Percentiles rank a stretch among this genome's conserved stretches.
phyloP scores from a whole-genome alignment of 2,888 invertebrate genomes.

The Drosophila affinis region DNA sequence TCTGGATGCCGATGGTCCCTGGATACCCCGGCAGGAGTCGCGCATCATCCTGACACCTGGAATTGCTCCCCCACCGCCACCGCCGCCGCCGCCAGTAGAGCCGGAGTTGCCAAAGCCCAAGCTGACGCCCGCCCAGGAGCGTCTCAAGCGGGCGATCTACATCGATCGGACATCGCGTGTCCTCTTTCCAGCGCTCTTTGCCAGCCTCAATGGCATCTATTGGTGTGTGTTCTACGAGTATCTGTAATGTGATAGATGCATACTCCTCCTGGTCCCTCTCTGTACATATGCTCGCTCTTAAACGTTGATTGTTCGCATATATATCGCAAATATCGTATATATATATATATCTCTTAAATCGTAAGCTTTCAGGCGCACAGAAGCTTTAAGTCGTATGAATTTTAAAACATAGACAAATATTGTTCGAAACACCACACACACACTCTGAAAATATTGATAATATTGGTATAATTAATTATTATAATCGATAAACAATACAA shows the following conservation, averaged over 20 bases:
- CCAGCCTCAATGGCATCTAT: conserved; percentile 88
- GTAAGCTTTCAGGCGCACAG: conserved; percentile 47
- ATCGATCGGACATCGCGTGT: conserved; percentile 89
- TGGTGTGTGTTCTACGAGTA: conserved; percentile 91
- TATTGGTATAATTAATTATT: conserved; percentile 15
- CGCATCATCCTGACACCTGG: conserved; percentile 82
- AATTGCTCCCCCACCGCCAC: conserved; percentile 76
- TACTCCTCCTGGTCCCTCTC: conserved; percentile 9
- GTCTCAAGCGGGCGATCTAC: conserved; percentile 87
- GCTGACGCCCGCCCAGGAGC: conserved; percentile 86
- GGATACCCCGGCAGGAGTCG: conserved; percentile 83
- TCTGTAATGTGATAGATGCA: conserved; percentile 84
- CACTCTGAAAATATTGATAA: conserved; percentile 15
- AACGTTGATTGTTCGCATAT: conserved; percentile 67
- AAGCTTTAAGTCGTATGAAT: conserved; percentile 67
- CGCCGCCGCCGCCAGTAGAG: conserved; percentile 81
- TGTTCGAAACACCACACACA: background rate
- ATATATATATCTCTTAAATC: conserved; percentile 31
- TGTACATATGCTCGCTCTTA: conserved; percentile 59
- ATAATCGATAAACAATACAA: conserved; percentile 47
- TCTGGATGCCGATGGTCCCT: conserved; percentile 82
- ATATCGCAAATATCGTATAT: conserved; percentile 24
- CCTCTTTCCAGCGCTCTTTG: conserved; percentile 89
- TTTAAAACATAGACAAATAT: conserved; percentile 58
- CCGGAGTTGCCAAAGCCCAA: conserved; percentile 82